These are phyloP conservation scores for Neodiprion lecontei DNA, from an alignment of 1,140 invertebrate genomes.

Conservation along the genomic window DNA sequence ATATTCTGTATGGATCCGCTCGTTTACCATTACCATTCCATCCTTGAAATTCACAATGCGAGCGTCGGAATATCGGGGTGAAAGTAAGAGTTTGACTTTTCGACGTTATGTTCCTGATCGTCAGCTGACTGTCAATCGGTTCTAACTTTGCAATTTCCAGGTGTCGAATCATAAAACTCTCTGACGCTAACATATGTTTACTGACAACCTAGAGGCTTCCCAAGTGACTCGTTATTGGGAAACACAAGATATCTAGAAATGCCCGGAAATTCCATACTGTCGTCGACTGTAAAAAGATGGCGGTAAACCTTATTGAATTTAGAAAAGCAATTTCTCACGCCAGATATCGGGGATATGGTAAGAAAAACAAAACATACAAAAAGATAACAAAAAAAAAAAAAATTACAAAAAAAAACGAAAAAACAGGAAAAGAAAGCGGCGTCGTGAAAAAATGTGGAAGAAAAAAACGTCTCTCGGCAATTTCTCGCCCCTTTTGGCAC, in stretches of 20 bases:
- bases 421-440: no score
- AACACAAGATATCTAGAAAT: no score
- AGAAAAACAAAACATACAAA: no score
- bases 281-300: no score
- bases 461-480: slow-evolving; percentile 30
- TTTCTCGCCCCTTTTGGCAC: slow-evolving; percentile 22
- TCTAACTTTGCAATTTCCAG: slow-evolving; percentile 25
- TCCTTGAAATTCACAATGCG: slow-evolving; percentile 42
- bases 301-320: background rate
- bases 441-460: slow-evolving; percentile 21
- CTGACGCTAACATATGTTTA: background rate
- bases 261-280: no score
- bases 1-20: slow-evolving; percentile 28
- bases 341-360: background rate
- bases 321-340: background rate
- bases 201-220: slow-evolving; percentile 20
- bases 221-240: slow-evolving; percentile 34
- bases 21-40: slow-evolving; percentile 51
- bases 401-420: no score
- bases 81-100: slow-evolving; percentile 47
- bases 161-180: slow-evolving; percentile 17
- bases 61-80: slow-evolving; percentile 39
- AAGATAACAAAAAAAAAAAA: no score
- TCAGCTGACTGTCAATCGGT: slow-evolving; percentile 49
- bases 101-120: slow-evolving; percentile 41